Conservation (phyloP, 2,888 invertebrate species). For the Gymnocheta viridis region DNA sequence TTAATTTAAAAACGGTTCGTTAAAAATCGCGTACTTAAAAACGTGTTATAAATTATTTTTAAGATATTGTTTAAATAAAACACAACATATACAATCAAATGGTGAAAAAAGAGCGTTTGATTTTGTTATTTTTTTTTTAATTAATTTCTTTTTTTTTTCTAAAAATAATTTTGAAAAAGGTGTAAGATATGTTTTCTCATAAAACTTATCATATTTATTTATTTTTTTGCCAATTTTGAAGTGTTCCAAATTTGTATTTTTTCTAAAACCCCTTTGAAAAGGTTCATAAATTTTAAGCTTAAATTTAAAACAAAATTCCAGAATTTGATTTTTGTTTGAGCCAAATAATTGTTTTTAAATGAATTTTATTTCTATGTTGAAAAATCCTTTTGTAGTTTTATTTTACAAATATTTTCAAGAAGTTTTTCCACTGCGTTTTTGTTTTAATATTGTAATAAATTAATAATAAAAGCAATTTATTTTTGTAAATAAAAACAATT, state of each 20-base stretch:
- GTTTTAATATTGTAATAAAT: conserved; percentile 9
- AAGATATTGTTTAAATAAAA: conserved; percentile 59
- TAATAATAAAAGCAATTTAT: conserved; percentile 61
- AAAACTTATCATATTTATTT: conserved; percentile 34
- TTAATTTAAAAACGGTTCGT: conserved; percentile 55
- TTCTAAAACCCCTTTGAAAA: conserved; percentile 13
- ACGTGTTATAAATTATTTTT: conserved; percentile 44
- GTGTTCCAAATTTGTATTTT: conserved; percentile 66
- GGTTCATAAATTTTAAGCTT: conserved; percentile 36
- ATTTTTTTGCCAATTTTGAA: conserved; percentile 69
- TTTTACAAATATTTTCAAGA: conserved; percentile 79
- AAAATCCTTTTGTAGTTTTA: conserved; percentile 42
- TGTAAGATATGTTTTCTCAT: conserved; percentile 52
- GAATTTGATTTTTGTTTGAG: conserved; percentile 44
- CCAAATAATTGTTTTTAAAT: conserved; percentile 55
- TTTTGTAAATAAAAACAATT: conserved; percentile 29
- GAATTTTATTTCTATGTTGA: conserved; percentile 30
- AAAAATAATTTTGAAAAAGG: conserved; percentile 65
- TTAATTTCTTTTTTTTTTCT: conserved; percentile 36
- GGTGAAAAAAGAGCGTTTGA: conserved; percentile 71
- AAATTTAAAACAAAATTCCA: conserved; percentile 55
- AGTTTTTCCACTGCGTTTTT: conserved; percentile 79
- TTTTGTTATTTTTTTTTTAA: conserved; percentile 48
- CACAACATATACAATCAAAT: conserved; percentile 69
- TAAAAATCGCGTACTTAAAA: conserved; percentile 63